Percentiles rank a stretch among this genome's conserved stretches.
Evolutionary conservation across 2,113 vertebrate genomes (phyloP).

Genomic region (Centrocercus urophasianus): DNA sequence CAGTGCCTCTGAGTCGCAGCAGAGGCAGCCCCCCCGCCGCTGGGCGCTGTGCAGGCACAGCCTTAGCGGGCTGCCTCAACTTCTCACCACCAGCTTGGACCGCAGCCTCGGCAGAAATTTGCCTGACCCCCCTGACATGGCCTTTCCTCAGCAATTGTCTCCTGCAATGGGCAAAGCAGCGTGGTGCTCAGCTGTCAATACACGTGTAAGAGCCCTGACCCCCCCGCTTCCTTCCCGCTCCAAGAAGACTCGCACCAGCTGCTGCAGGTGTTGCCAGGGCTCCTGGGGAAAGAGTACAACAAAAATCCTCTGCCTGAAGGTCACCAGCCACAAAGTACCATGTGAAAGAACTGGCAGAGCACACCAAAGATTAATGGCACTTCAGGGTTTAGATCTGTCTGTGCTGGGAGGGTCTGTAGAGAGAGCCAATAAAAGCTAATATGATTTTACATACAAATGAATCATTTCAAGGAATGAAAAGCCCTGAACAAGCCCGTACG

Average conservation of each 20-base stretch:
- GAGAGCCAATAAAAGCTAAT: slow-evolving; percentile 4
- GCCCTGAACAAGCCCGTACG: background rate
- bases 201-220: background rate
- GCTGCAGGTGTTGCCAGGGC: slow-evolving; percentile 8
- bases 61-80: background rate
- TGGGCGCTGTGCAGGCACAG: background rate
- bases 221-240: background rate
- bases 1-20: fast-evolving
- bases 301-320: slow-evolving; percentile 47
- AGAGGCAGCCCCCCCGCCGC: background rate
- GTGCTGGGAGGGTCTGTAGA: slow-evolving; percentile 13
- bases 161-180: background rate
- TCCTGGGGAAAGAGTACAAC: background rate
- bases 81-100: background rate
- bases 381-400: slow-evolving; percentile 24
- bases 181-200: background rate
- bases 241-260: background rate
- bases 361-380: slow-evolving; percentile 32
- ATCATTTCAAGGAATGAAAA: background rate
- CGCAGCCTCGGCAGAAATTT: background rate
- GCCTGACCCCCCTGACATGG: background rate
- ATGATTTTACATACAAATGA: slow-evolving; percentile 47
- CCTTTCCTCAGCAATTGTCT: background rate
- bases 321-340: slow-evolving; percentile 12
- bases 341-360: background rate